phyloP scores from a whole-genome alignment of 2,113 vertebrate species.

The Spea bombifrons region DNA sequence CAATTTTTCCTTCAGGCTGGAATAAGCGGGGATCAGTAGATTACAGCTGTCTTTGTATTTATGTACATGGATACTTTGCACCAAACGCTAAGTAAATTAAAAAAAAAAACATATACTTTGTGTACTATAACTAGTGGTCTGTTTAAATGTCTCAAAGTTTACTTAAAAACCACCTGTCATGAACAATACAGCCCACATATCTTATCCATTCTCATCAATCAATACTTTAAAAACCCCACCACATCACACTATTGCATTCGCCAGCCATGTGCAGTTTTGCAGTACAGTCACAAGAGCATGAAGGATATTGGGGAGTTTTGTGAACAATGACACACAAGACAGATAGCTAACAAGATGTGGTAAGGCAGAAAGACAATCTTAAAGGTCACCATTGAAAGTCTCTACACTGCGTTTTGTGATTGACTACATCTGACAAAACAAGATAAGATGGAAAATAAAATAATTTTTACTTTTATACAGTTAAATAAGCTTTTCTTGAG shows the following conservation, averaged over 20 bases:
- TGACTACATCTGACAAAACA: conserved; percentile 17
- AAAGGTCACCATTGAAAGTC: conserved; percentile 26
- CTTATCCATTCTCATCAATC: too few species aligned
- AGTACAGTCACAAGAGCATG: not conserved
- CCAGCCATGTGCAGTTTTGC: too few species aligned
- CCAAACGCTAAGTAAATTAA: not conserved
- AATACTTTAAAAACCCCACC: too few species aligned
- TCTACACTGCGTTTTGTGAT: not conserved
- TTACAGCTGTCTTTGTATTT: not conserved
- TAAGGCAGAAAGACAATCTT: conserved; percentile 7
- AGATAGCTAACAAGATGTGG: not conserved
- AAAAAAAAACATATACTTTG: too few species aligned
- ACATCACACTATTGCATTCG: too few species aligned
- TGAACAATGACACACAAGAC: conserved; percentile 13
- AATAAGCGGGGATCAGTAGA: too few species aligned
- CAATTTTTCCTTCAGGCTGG: too few species aligned
- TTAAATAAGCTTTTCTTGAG: not conserved
- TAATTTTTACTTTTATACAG: not conserved
- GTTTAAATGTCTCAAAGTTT: too few species aligned
- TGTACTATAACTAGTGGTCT: too few species aligned
- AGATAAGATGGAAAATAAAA: conserved; percentile 27
- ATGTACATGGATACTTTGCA: not conserved
- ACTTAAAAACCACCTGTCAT: too few species aligned
- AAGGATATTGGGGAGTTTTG: conserved; percentile 12
- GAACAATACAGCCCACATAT: too few species aligned